A percentile compares a stretch with the other conserved stretches of the same genome.
Conservation (phyloP, 2,797 vertebrate genomes). For the Sebastes oblongus region DNA sequence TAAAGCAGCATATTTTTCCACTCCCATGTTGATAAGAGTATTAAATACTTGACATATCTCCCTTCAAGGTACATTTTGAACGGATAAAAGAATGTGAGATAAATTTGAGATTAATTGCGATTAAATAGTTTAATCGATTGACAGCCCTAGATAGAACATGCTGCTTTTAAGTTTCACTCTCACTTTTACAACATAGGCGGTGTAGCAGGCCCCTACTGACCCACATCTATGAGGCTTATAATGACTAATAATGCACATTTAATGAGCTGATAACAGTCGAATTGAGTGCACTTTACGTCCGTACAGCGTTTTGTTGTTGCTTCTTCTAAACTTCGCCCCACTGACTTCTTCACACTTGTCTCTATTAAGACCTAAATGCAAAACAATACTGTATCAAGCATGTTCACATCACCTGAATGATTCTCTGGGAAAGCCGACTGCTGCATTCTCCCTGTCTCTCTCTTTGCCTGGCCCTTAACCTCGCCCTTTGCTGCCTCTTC, state of each 20-base stretch:
- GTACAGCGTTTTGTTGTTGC: neutral
- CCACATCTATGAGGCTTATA: too few species aligned
- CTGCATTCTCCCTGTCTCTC: constrained; percentile 37
- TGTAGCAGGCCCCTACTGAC: too few species aligned
- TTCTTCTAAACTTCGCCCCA: neutral
- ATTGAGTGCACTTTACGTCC: neutral
- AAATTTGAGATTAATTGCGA: too few species aligned
- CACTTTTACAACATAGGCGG: too few species aligned
- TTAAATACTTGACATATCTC: too few species aligned
- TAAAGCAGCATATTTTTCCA: too few species aligned
- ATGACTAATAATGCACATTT: neutral
- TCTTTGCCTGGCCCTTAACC: constrained; percentile 69
- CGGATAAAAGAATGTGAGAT: too few species aligned
- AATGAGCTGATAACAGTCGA: neutral
- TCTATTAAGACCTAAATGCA: neutral
- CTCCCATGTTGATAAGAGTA: too few species aligned
- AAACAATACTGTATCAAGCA: neutral
- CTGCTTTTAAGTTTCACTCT: too few species aligned
- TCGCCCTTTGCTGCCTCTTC: constrained; percentile 84
- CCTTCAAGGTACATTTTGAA: too few species aligned
- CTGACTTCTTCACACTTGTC: neutral
- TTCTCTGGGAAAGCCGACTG: constrained; percentile 10
- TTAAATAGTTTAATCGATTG: too few species aligned
- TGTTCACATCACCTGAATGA: constrained; percentile 62
- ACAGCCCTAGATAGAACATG: too few species aligned